Evolutionary conservation across 2,113 vertebrate genomes (phyloP).

Genomic region (Crotalus viridis): DNA sequence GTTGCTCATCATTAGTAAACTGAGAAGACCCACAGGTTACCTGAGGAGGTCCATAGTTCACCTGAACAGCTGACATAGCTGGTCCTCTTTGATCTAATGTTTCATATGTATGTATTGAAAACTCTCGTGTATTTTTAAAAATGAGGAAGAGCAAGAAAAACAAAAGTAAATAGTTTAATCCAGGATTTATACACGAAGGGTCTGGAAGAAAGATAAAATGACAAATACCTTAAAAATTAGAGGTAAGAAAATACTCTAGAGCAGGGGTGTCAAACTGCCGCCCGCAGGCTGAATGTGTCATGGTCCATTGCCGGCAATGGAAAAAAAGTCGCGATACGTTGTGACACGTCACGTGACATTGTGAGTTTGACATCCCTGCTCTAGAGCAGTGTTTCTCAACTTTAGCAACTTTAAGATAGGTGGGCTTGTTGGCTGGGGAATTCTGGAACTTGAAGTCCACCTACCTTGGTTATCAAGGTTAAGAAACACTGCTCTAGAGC

Average conservation of each 20-base stretch:
- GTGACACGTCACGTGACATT: too few relatives aligned
- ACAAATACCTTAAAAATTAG: not conserved
- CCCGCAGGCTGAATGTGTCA: too few relatives aligned
- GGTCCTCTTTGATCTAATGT: not conserved
- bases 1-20: not conserved
- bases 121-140: too few relatives aligned
- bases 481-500: not conserved
- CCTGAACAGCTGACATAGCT: not conserved
- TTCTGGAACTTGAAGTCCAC: not conserved
- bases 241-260: not conserved
- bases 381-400: not conserved
- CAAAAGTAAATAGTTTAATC: not conserved
- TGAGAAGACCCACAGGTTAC: not conserved
- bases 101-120: too few relatives aligned
- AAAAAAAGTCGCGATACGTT: too few relatives aligned
- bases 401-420: too few relatives aligned
- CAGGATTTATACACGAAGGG: not conserved
- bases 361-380: too few relatives aligned
- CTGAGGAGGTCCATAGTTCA: not conserved
- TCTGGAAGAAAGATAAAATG: not conserved
- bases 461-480: not conserved
- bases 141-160: not conserved
- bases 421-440: too few relatives aligned
- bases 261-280: too few relatives aligned
- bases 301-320: too few relatives aligned